Conservation (phyloP, 2,113 vertebrate genomes). For the Myxocyprinus asiaticus region DNA sequence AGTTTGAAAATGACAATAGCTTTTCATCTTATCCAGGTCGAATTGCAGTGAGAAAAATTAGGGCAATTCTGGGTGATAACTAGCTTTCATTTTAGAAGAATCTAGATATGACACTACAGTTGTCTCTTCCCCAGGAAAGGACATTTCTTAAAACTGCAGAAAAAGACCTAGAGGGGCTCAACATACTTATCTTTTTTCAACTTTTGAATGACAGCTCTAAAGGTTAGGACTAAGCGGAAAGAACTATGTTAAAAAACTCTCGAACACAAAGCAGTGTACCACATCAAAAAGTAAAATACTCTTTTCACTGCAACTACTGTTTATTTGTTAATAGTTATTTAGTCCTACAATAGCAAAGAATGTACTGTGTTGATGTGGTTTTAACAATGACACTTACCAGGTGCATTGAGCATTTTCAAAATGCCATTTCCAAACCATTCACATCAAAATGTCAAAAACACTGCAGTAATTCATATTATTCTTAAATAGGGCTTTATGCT, state of each 20-base stretch:
- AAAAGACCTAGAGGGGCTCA: background rate
- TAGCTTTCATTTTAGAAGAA: constrained; percentile 10
- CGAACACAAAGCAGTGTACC: background rate
- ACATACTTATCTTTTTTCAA: constrained; percentile 18
- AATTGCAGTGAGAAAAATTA: constrained; percentile 10
- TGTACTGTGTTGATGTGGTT: constrained; percentile 12
- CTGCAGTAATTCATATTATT: constrained; percentile 33
- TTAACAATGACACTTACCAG: constrained; percentile 48
- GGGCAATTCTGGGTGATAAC: background rate
- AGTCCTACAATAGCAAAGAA: constrained; percentile 13
- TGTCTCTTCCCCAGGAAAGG: constrained; percentile 28
- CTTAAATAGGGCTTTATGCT: constrained; percentile 26
- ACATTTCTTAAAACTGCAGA: constrained; percentile 33
- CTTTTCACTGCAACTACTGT: background rate
- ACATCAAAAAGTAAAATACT: background rate
- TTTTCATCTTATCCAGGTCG: constrained; percentile 21
- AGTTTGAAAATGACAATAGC: background rate
- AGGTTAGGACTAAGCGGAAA: constrained; percentile 39
- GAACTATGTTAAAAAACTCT: constrained; percentile 20
- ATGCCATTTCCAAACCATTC: constrained; percentile 25
- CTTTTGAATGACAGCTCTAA: constrained; percentile 29
- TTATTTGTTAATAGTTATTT: constrained; percentile 32
- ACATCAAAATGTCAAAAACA: constrained; percentile 31
- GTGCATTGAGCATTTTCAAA: constrained; percentile 36
- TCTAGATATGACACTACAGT: constrained; percentile 24